Evolutionary conservation across 2,888 invertebrate genomes (phyloP).

Genomic region (Erpobdella octoculata): DNA sequence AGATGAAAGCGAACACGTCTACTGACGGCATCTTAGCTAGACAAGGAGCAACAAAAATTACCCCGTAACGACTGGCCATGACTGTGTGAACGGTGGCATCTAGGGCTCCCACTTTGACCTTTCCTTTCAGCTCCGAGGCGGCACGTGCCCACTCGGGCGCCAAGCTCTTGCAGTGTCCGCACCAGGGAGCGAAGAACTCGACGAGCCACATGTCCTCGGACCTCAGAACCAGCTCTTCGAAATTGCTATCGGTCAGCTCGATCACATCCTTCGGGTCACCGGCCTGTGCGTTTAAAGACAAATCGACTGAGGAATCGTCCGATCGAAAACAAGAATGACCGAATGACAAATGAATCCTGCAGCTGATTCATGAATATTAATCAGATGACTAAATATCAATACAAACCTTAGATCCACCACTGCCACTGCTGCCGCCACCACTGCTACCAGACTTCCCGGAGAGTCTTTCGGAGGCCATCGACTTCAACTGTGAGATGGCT

Average conservation of each 20-base stretch:
- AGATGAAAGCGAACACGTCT: not conserved
- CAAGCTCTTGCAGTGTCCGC: constrained; percentile 71
- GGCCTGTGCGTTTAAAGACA: constrained; percentile 1
- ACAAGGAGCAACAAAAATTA: constrained; percentile 39
- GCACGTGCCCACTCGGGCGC: constrained; percentile 94
- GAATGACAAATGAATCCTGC: not conserved
- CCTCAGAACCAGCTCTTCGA: constrained; percentile 78
- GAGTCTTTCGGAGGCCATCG: constrained; percentile 65
- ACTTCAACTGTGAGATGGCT: constrained; percentile 68
- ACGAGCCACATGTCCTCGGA: constrained; percentile 94
- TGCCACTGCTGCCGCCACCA: constrained; percentile 39
- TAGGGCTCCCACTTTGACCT: constrained; percentile 82
- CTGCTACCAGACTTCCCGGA: constrained; percentile 53
- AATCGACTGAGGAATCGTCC: not conserved
- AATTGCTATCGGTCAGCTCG: constrained; percentile 89
- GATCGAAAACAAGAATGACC: not conserved
- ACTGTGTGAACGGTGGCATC: constrained; percentile 85
- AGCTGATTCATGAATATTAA: not conserved
- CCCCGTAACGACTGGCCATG: constrained; percentile 73
- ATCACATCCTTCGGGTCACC: constrained; percentile 63
- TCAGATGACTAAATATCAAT: not conserved
- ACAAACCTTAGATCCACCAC: constrained; percentile 38
- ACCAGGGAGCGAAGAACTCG: constrained; percentile 83
- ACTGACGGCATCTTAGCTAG: too few relatives aligned
- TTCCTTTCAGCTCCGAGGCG: constrained; percentile 86